Conservation (phyloP, 2,888 invertebrate species). For the Chalcis sispes region DNA sequence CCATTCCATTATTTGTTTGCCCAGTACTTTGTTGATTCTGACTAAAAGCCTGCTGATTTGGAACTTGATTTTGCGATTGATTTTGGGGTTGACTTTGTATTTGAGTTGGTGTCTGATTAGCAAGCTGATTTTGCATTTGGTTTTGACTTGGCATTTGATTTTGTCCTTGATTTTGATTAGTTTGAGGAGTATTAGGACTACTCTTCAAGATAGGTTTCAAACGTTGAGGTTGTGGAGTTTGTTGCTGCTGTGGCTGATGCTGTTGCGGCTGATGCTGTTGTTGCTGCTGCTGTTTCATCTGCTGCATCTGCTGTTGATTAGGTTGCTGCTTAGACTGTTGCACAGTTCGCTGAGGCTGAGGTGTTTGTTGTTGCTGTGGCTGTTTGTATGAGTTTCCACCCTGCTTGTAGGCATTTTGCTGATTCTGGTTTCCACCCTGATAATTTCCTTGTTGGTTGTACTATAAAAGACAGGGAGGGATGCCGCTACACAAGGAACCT, state of each 20-base stretch:
- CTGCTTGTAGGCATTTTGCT: conserved; percentile 67
- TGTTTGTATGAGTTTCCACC: conserved; percentile 55
- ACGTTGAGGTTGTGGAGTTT: conserved; percentile 64
- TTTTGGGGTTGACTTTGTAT: conserved; percentile 38
- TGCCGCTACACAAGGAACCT: conserved; percentile 76
- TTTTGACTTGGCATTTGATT: conserved; percentile 38
- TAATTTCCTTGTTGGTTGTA: conserved; percentile 71
- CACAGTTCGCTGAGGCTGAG: conserved; percentile 44
- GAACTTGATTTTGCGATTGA: conserved; percentile 14
- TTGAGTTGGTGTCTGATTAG: conserved; percentile 22
- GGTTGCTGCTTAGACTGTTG: conserved; percentile 44
- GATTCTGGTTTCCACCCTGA: conserved; percentile 62
- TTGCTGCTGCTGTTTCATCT: conserved; percentile 39
- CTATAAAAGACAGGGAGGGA: conserved; percentile 75
- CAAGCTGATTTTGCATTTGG: neutral
- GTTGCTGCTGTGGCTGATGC: conserved; percentile 55
- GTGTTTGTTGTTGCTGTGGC: conserved; percentile 54
- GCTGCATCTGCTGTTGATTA: conserved; percentile 53
- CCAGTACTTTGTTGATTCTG: conserved; percentile 21
- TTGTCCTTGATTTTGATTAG: conserved; percentile 41
- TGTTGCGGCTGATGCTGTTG: conserved; percentile 59
- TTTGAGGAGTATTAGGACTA: conserved; percentile 47
- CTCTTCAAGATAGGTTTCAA: conserved; percentile 73
- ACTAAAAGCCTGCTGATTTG: no score
- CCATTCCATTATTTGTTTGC: conserved; percentile 49